Evolutionary conservation across 2,888 invertebrate genomes (phyloP), one percentile per base, ranked within the genome.

Genomic region (Quadroppia sp.): DNA sequence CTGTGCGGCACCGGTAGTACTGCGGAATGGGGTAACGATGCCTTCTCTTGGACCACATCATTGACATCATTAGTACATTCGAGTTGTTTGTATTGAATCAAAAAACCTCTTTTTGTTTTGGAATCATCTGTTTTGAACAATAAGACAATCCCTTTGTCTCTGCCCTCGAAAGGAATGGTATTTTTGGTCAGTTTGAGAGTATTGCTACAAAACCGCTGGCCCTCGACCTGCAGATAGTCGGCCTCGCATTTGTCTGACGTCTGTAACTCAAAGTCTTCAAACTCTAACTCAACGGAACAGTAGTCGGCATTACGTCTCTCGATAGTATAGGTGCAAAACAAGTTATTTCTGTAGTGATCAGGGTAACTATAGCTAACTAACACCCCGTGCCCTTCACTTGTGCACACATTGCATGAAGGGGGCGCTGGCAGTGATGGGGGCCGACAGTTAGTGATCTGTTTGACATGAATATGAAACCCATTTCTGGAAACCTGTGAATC

Each of bases 251-350:
- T 76, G 9, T 74, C 75, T 11, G 76, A 73, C 25, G 75, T 74
- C n/a, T 78, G 77, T 2, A 78, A 74, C 64, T 79, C 78, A 72
- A 79, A 79, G 61, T 78, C 77, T 30, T 77, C 76, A 28, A 79
- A 79, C 42, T 77, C 76, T 40, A 79, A 61, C 42, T 79, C 77
- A 15, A 79, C 75, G 28, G 74, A 75, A 72, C 79, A 79, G 42
- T 71, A 74, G 20, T 74, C 50, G n/a, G 59, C 23, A 42, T 78
- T 77, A 1, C 75, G 59, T 15, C 76, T 67, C 0, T 78, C 78
- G 13, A 79, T 74, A 11, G 77, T 79, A 42, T 78, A 78, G 13
- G 74, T 73, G 40, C 77, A 77, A 15, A 75, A 69, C 36, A 77
- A 36, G 45, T 77, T 76, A 45, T 77, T 76, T 45, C 75, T 53